Percentiles rank a stretch among this genome's conserved stretches.
Evolutionary conservation across 2,797 vertebrate species (phyloP).

Genomic region (Lateolabrax maculatus): DNA sequence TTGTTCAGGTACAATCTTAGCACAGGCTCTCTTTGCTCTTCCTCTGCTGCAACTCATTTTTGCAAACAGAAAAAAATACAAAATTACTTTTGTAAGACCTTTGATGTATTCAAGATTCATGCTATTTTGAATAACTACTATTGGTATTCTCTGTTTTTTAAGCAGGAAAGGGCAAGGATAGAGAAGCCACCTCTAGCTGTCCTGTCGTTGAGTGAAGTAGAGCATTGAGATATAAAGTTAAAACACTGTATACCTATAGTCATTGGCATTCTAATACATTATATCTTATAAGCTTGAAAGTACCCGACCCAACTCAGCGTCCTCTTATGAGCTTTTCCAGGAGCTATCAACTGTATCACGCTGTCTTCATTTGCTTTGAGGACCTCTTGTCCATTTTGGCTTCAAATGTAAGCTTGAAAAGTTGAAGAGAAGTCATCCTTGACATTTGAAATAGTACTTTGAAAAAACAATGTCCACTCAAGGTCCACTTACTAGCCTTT

Average conservation of each 20-base stretch:
- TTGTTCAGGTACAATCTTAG: not conserved
- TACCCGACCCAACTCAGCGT: not conserved
- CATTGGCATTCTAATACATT: not conserved
- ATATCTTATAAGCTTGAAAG: not conserved
- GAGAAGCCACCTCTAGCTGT: no score
- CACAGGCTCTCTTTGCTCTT: not conserved
- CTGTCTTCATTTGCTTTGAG: not conserved
- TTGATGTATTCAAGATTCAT: not conserved
- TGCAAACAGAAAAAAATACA: not conserved
- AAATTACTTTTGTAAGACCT: no score
- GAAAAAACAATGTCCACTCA: not conserved
- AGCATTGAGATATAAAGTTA: not conserved
- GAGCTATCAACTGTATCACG: not conserved
- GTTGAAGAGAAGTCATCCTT: not conserved
- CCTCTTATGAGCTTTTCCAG: not conserved
- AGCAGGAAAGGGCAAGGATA: not conserved
- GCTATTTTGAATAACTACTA: not conserved
- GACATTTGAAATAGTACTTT: not conserved
- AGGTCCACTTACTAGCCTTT: not conserved
- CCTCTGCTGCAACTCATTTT: not conserved
- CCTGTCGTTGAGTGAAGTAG: not conserved
- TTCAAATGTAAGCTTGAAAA: not conserved
- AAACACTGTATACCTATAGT: not conserved
- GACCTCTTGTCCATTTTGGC: not conserved
- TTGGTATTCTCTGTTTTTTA: not conserved